Evolutionary conservation across 1,140 invertebrate genomes (phyloP), one percentile per base, ranked within the genome.

Genomic region (Pseudoatta argentina): DNA sequence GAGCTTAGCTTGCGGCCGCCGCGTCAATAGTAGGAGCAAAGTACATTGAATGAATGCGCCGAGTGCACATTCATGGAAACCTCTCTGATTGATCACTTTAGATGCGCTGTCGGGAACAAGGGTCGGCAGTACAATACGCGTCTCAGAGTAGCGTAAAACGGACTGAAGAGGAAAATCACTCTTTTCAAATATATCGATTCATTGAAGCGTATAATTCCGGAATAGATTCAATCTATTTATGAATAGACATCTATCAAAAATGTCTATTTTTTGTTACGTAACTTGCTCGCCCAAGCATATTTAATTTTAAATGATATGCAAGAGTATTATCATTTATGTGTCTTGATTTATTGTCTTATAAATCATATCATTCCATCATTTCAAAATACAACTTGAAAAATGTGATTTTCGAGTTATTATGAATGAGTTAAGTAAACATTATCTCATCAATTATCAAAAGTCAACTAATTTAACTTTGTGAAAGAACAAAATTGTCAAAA

Each of bases 21-120:
- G 51, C 16, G 39, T 4, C 12, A 2, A 34, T n/a, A 55, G 53
- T 27, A 21, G n/a, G 30, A 5, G 8, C 63, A 24, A 59, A 81
- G 55, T 73, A 18, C 18, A 34, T 53, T 61, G 53, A 82, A 59
- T n/a, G 67, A 82, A 61, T 44, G 79, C n/a, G 39, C 55, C 55
- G 55, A 71, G 78, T 59, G 21, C 24, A 12, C 79, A 82, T 72
- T 73, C 55, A 61, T 34, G 51, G 27, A 73, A 61, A 48, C 30
- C 21, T 73, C 34, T 24, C 48, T 61, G 63, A 61, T 73, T 73
- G 69, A 61, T 75, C 51, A 79, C 72, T 75, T 73, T 75, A 39
- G 55, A 83, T 48, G 71, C 24, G 67, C 57, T 10, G 53, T 21
- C 34, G 21, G 8, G 51, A 44, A 67, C n/a, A 39, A 81, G 51